phyloP scores from a whole-genome alignment of 1,140 invertebrate species.

The Cotesia typhae region DNA sequence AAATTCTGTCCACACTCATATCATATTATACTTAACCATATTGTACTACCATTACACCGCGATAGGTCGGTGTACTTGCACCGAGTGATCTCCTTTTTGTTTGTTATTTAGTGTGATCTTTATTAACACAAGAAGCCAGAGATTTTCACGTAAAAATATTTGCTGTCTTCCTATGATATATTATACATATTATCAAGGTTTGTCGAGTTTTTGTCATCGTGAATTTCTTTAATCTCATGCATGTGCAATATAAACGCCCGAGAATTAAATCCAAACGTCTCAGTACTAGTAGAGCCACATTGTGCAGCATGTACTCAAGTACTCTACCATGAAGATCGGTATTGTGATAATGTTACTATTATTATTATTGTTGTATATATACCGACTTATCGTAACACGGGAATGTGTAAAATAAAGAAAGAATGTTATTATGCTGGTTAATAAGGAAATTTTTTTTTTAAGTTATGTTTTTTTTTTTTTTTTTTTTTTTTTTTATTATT shows the following conservation, averaged over 20 bases:
- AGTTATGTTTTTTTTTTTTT: not conserved
- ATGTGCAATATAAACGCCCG: not conserved
- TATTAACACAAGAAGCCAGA: conserved; percentile 4
- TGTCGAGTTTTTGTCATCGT: not conserved
- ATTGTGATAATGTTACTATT: not conserved
- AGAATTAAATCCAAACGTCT: conserved; percentile 1
- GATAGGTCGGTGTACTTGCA: not conserved
- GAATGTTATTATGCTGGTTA: conserved; percentile 2
- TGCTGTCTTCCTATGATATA: not conserved
- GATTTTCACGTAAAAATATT: not conserved
- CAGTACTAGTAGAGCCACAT: not conserved
- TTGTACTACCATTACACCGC: not conserved
- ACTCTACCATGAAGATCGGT: conserved; percentile 16
- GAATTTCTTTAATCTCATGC: not conserved
- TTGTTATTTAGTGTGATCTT: conserved; percentile 9
- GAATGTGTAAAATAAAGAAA: conserved; percentile 15
- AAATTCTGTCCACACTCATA: no score
- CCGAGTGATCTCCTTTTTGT: conserved; percentile 1
- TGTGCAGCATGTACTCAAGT: conserved; percentile 1
- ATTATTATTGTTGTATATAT: no score
- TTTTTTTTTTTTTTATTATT: not conserved
- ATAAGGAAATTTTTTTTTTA: not conserved
- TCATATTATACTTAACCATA: no score
- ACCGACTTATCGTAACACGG: not conserved
- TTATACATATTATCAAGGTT: no score